Evolutionary conservation across 2,888 invertebrate genomes (phyloP), one percentile per base, ranked within the genome.

Genomic region (Julus scandinavius): DNA sequence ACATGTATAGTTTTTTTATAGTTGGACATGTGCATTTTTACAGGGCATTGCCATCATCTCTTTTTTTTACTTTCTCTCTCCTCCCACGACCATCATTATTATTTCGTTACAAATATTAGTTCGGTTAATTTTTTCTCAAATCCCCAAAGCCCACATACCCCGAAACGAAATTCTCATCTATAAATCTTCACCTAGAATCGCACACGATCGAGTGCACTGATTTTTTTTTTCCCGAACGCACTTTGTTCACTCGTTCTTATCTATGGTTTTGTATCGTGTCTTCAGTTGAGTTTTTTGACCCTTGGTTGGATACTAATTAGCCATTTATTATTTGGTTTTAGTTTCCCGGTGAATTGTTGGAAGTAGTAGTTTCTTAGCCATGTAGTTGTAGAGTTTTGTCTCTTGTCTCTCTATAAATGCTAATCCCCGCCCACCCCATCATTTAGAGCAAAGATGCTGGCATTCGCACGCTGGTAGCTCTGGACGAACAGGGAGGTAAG

Each of bases 401-500:
- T 80, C 80, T 80, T 80, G 80, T 80, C 80, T 80, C 29, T 80
- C 80, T 80, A 80, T 80, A 29, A 50, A 85, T 45, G 85, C 85
- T 85, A 85, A 85, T 85, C 85, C 85, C 85, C 85, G 50, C 85
- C 85, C 85, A 85, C 85, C 85, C 85, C 85, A 49, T 85, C 85
- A 85, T 85, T 85, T 85, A 99, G 98, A 98, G 98, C 96, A 99
- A 99, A 96, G 99, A 99, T 95, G 98, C 98, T 94, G 99, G 99
- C 94, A 99, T 99, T 95, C 97, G 98, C 93, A 99, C 98, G 95
- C 96, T 99, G 96, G 99, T 99, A 95, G 98, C 98, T 94, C 96
- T 99, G 95, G 99, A 99, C 94, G 99, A 99, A 96, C 99, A 99
- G 96, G 99, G 99, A 97, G 98, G 98, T 98, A 97, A 97, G 97